Evolutionary conservation across 2,888 invertebrate species (phyloP).

Genomic region (Lepetodrilus schrolli): DNA sequence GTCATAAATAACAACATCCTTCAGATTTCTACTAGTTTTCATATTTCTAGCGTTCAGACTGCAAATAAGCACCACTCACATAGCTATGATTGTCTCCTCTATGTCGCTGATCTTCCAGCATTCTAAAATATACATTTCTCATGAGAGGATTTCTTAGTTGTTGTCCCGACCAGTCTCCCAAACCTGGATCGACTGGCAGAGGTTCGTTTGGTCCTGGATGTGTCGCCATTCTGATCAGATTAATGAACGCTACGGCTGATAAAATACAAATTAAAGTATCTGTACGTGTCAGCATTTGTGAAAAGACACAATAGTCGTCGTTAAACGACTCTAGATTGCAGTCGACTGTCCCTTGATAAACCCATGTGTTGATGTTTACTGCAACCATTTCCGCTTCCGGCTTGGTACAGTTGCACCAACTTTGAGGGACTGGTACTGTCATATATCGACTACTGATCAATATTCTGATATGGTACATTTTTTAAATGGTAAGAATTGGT

Average conservation of each 20-base stretch:
- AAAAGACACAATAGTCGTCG: not conserved
- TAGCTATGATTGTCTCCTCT: constrained; percentile 56
- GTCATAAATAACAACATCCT: too few species aligned
- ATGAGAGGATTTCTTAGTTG: constrained; percentile 70
- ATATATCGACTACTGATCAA: too few species aligned
- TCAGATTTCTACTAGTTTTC: too few species aligned
- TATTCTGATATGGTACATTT: too few species aligned
- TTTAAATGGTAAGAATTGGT: too few species aligned
- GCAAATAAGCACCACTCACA: too few species aligned
- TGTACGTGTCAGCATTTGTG: not conserved
- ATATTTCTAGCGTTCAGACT: too few species aligned
- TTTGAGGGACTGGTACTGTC: too few species aligned
- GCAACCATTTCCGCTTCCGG: constrained; percentile 9
- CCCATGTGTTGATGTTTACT: constrained; percentile 27
- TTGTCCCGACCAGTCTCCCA: constrained; percentile 4
- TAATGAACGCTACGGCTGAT: constrained; percentile 3
- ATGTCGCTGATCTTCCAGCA: constrained; percentile 61
- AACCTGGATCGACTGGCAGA: too few species aligned
- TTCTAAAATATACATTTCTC: constrained; percentile 57
- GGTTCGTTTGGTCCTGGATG: not conserved
- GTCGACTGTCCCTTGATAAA: not conserved
- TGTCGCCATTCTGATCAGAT: constrained; percentile 17
- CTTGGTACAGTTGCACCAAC: not conserved
- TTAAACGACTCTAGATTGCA: not conserved
- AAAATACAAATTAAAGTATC: constrained; percentile 3